Evolutionary conservation across 2,888 invertebrate species (phyloP), one percentile per base, ranked within the genome.

Genomic region (Steinernema carpocapsae): DNA sequence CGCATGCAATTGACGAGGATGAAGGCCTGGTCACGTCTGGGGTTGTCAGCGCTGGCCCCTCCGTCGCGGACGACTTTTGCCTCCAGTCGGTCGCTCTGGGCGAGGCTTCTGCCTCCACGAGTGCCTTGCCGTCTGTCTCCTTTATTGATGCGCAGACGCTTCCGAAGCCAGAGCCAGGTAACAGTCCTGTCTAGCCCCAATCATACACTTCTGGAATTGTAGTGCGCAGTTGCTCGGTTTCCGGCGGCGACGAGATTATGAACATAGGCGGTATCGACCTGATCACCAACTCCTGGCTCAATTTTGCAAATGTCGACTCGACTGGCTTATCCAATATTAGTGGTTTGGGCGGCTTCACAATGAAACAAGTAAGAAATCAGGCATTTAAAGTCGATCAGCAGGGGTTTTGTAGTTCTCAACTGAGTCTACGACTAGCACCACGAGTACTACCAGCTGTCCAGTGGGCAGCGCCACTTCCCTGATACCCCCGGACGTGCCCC

Each of bases 381-480:
- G 17, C 32, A 37, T 17, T 32, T 32, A 64, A 32, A 29, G 17
- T 2, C 12, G 19, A 7, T 64, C 64, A 64, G 14, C 7, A 2
- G 24, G 37, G 22, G 19, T 4, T 24, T 12, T 22, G 1, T 37
- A 64, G 64, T 64, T 64, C 64, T 80, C 80, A 17, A 83, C 80
- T 1, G 80, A 80, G 72, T 80, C 80, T 14, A 79, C 74, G 52
- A 78, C 80, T 10, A 79, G 78, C 71, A 80, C 76, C 10, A 81
- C 82, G 46, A 76, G 74, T 6, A 64, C 29, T 29, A 64, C 64
- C 6, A 29, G 64, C 19, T 19, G 52, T 22, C 17, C 12, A 2
- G 37, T 32, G 17, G 56, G 56, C 26, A 22, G 22, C 6, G 24
- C 6, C 17, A 48, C 48, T 19, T 29, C 64, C 3, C 64, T 64